phyloP scores from a whole-genome alignment of 1,140 invertebrate genomes.

The Alviniconcha marisindica region DNA sequence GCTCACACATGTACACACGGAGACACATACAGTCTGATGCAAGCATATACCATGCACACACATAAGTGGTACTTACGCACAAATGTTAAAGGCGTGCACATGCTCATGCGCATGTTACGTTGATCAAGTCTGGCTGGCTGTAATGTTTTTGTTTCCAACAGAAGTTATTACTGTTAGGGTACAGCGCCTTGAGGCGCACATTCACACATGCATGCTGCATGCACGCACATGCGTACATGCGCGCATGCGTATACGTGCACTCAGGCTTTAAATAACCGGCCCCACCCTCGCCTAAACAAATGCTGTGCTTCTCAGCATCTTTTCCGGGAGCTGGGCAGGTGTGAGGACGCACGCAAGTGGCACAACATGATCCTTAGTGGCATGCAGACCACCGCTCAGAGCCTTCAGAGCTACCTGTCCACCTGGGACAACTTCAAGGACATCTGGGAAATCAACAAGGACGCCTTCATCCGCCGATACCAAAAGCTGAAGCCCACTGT shows the following conservation, averaged over 20 bases:
- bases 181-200: neutral
- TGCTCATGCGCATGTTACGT: too few relatives aligned
- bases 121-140: too few relatives aligned
- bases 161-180: too few relatives aligned
- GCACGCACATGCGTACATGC: neutral
- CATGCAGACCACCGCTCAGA: slow-evolving; percentile 73
- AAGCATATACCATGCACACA: too few relatives aligned
- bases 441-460: slow-evolving; percentile 90
- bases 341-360: slow-evolving; percentile 76
- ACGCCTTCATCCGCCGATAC: slow-evolving; percentile 84
- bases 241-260: neutral
- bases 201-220: neutral
- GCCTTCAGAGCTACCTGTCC: slow-evolving; percentile 80
- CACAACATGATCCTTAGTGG: slow-evolving; percentile 73
- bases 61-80: too few relatives aligned
- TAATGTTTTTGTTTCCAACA: too few relatives aligned
- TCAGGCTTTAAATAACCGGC: too few relatives aligned
- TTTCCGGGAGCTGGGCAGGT: slow-evolving; percentile 67
- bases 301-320: slow-evolving; percentile 64
- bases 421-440: slow-evolving; percentile 88
- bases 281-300: neutral
- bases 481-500: slow-evolving; percentile 83
- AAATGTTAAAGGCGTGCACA: too few relatives aligned
- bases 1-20: too few relatives aligned
- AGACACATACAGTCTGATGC: too few relatives aligned